Base-by-base conservation (phyloP, 2,113 vertebrate species). In the Gambusia holbrooki region DNA sequence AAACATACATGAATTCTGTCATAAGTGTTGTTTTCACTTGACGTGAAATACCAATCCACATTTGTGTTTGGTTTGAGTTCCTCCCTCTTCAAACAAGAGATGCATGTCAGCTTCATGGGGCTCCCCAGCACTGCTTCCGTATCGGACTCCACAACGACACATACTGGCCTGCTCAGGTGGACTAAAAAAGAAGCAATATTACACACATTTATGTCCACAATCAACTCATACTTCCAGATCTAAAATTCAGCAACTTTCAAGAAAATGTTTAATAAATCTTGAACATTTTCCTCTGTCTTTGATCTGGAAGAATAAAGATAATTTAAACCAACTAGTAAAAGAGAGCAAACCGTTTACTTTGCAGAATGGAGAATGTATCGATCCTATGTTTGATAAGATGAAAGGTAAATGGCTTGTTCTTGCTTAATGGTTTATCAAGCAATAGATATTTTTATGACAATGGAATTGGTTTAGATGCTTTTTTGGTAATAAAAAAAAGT, bases 11-110 rank as follows among this genome's bases (percentile, higher is more conserved):
- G 81, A 37, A 19, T 87, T 82, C n/a, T 69, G 11, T 65, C 12
- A 12, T 4, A 8, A 28, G 14, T 28, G 28, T 71, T 14, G 22
- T 74, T 9, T 61, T 76, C 4, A 85, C 93, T 81, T 0, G 94
- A 88, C 62, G 76, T 93, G 89, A 95, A 98, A 94, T 90, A 97
- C 98, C 98, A 99, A 10, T 96, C 87, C 80, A 99, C 98, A 70
- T 66, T 79, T 0, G 98, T 99, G 71, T 61, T 93, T 73, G 96
- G 91, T 29, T 88, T 94, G 67, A 99, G 95, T 85, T 99, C 97
- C 77, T 99, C 97, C 82, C 97, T 96, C 90, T 92, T 98, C 96
- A 98, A 93, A 84, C 98, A 99, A 84, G 94, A 96, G 89, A 99
- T 97, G 88, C 98, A 99, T 69, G 95, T 95, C 22, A 99, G 91